Percentiles rank a stretch among this genome's conserved stretches.
These are phyloP conservation scores for Chionodraco myersi DNA, from an alignment of 2,113 vertebrate genomes.

Conservation along the genomic window DNA sequence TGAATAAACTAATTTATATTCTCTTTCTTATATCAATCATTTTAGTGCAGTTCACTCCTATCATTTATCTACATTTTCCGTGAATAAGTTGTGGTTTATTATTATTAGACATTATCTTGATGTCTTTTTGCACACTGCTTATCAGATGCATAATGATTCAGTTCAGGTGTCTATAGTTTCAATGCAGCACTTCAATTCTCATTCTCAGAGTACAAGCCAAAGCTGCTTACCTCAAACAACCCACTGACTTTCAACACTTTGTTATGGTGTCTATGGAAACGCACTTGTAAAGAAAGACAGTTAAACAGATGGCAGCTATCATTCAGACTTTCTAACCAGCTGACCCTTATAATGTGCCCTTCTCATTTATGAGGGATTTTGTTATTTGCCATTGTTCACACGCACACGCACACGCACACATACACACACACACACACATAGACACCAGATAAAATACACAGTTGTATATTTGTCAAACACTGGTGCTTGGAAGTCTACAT, in stretches of 20 bases:
- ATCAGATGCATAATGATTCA: constrained; percentile 8
- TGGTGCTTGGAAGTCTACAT: too few relatives aligned
- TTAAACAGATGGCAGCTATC: constrained; percentile 10
- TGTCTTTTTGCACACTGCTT: background rate
- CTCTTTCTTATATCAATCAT: background rate
- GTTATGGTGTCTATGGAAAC: constrained; percentile 13
- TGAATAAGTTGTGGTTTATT: background rate
- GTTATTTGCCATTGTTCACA: constrained; percentile 2
- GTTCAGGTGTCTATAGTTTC: constrained; percentile 1
- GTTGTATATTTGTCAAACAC: too few relatives aligned
- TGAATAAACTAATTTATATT: too few relatives aligned
- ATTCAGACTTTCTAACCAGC: constrained; percentile 2
- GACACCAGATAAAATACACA: background rate
- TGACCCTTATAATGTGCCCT: constrained; percentile 7
- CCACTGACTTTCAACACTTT: constrained; percentile 15
- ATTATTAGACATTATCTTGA: background rate
- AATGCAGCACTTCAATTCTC: background rate
- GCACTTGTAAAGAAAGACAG: background rate
- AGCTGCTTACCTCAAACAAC: constrained; percentile 33
- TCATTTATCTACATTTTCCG: background rate
- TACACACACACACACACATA: too few relatives aligned
- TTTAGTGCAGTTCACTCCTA: background rate
- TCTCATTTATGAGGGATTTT: background rate
- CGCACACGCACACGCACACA: too few relatives aligned
- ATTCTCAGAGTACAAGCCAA: constrained; percentile 4